Percentiles rank a stretch among this genome's conserved stretches.
Conservation (phyloP, 2,888 invertebrate genomes). For the Opisthograptis luteolata region DNA sequence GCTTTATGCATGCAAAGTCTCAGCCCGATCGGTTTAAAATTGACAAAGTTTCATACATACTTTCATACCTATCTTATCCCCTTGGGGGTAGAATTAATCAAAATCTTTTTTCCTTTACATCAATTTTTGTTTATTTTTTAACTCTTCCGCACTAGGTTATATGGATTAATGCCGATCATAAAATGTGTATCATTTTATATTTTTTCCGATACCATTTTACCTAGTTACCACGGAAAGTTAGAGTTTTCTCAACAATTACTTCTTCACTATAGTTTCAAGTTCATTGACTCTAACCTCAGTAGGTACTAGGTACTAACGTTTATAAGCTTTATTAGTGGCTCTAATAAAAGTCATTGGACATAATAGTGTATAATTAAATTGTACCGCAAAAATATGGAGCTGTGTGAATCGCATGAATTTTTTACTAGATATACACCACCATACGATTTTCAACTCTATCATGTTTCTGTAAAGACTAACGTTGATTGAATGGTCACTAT, state of each 20-base stretch:
- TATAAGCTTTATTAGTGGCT: constrained; percentile 18
- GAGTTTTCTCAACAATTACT: too few species aligned
- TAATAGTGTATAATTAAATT: constrained; percentile 30
- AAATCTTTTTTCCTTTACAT: too few species aligned
- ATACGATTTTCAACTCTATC: constrained; percentile 6
- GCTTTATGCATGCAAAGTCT: too few species aligned
- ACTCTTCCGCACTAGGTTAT: too few species aligned
- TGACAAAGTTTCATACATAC: too few species aligned
- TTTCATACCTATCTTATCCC: too few species aligned
- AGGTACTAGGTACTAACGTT: constrained; percentile 8
- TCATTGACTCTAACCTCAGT: constrained; percentile 20
- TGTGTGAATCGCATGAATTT: constrained; percentile 27
- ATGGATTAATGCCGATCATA: too few species aligned
- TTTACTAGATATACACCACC: constrained; percentile 13
- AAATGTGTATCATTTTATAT: too few species aligned
- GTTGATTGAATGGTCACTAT: background rate
- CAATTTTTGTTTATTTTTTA: too few species aligned
- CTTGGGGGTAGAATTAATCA: too few species aligned
- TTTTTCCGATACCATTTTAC: too few species aligned
- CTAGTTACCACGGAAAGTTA: background rate
- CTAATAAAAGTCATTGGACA: constrained; percentile 22
- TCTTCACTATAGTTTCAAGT: constrained; percentile 16
- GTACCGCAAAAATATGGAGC: constrained; percentile 25
- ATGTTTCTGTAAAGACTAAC: background rate
- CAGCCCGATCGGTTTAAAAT: too few species aligned